Percentiles rank a stretch among this genome's conserved stretches.
phyloP scores from a whole-genome alignment of 1,140 invertebrate genomes.

The Zaprionus inermis region DNA sequence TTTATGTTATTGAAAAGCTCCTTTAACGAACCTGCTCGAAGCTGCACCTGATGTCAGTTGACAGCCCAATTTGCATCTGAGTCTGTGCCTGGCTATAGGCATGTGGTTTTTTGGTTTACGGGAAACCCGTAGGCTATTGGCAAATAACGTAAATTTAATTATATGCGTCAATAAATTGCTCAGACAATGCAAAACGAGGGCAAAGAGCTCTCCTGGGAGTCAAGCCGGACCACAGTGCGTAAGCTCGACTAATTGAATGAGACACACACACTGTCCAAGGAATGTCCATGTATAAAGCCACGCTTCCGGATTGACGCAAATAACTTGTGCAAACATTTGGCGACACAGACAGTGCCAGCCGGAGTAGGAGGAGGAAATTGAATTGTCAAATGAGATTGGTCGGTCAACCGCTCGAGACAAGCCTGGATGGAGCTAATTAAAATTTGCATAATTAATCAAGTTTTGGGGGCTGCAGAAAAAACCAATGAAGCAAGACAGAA shows the following conservation, averaged over 20 bases:
- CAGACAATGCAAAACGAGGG: constrained; percentile 17
- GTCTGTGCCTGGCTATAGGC: too few species aligned
- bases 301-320: constrained; percentile 28
- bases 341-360: neutral
- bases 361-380: constrained; percentile 47
- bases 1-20: constrained; percentile 2
- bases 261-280: constrained; percentile 13
- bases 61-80: constrained; percentile 1
- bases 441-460: constrained; percentile 74
- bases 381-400: constrained; percentile 54
- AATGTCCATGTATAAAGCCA: constrained; percentile 50
- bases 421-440: constrained; percentile 58
- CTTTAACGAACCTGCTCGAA: neutral
- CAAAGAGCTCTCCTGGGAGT: constrained; percentile 43
- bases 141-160: constrained; percentile 71
- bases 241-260: constrained; percentile 69
- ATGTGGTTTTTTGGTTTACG: constrained; percentile 1
- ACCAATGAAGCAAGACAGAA: constrained; percentile 12
- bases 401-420: constrained; percentile 7
- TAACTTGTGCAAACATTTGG: constrained; percentile 39
- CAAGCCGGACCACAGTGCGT: constrained; percentile 33
- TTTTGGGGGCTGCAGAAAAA: constrained; percentile 36
- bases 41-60: constrained; percentile 1
- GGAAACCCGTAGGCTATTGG: constrained; percentile 27
- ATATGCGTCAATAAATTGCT: constrained; percentile 66